These are phyloP conservation scores for Siniperca knerii DNA, from an alignment of 2,113 vertebrate genomes.

Conservation along the genomic window DNA sequence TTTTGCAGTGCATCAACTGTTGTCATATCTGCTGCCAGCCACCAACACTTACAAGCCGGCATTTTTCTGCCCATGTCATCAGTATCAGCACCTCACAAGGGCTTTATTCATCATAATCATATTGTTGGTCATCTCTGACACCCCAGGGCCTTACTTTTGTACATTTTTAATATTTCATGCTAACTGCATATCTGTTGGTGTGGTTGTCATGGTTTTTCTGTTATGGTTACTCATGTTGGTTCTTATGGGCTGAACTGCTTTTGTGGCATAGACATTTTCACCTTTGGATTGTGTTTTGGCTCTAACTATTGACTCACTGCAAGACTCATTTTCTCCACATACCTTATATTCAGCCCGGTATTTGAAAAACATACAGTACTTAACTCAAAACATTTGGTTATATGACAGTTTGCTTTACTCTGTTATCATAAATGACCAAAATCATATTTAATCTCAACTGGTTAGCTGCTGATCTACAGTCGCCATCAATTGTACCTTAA, in stretches of 20 bases:
- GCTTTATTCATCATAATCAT: neutral
- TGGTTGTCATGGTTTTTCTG: constrained; percentile 1
- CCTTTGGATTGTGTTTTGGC: neutral
- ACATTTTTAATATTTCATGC: neutral
- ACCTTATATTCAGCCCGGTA: neutral
- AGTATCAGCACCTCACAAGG: neutral
- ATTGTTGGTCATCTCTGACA: neutral
- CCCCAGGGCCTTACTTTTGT: neutral
- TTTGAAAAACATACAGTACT: neutral
- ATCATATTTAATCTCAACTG: neutral
- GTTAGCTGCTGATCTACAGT: too few species aligned
- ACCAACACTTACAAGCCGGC: too few species aligned
- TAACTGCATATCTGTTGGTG: neutral
- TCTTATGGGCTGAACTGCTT: neutral
- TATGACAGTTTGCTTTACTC: neutral
- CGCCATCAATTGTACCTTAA: neutral
- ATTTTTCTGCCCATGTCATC: too few species aligned
- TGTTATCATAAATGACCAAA: neutral
- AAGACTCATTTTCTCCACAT: neutral
- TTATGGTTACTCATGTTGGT: neutral
- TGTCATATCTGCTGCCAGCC: neutral
- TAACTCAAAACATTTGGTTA: neutral
- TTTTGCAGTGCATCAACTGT: neutral
- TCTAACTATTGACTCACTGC: neutral
- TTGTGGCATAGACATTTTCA: neutral